Evolutionary conservation across 2,113 vertebrate species (phyloP), one percentile per base, ranked within the genome.

Genomic region (Pelobates fuscus): DNA sequence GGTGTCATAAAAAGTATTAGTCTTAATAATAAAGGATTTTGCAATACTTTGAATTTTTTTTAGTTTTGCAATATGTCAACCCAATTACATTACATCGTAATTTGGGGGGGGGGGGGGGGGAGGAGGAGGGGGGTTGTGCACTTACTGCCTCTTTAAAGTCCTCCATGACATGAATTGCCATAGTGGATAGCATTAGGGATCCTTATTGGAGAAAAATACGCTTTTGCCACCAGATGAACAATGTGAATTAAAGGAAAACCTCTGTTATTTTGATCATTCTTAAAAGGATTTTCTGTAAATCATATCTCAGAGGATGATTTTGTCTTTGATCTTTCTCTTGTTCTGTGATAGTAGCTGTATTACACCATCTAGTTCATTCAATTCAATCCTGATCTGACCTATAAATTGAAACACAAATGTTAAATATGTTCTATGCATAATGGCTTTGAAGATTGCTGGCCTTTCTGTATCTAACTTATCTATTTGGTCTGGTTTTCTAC

Each of bases 261-360:
- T 12, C 15, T 12, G 44, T 49, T 14, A 8, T 49, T 49, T 49
- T 49, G 44, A 49, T 49, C 52, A 21, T 55, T 55, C 52, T 55
- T 23, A 55, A 55, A 55, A 55, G n/a, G 52, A 2, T 21, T 10
- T 55, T 55, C 52, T 55, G 52, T 55, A 55, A 21, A 18, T n/a
- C 21, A n/a, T 23, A 55, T 55, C 12, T 21, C 3, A 55, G 52
- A 55, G 21, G 52, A 21, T 21, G n/a, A 23, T n/a, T 23, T 21
- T 55, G n/a, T n/a, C 52, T 55, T 55, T 55, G 21, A 55, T 55
- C 52, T 23, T 55, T 55, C 52, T 11, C 52, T 55, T 55, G 52
- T 55, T 55, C 20, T 55, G 21, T 55, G 21, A 55, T 23, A 55
- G 5, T 20, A 23, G 20, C 52, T 21, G 52, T 55, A 55, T 21